Conservation (phyloP, 2,797 vertebrate species). For the Podarcis lilfordi region DNA sequence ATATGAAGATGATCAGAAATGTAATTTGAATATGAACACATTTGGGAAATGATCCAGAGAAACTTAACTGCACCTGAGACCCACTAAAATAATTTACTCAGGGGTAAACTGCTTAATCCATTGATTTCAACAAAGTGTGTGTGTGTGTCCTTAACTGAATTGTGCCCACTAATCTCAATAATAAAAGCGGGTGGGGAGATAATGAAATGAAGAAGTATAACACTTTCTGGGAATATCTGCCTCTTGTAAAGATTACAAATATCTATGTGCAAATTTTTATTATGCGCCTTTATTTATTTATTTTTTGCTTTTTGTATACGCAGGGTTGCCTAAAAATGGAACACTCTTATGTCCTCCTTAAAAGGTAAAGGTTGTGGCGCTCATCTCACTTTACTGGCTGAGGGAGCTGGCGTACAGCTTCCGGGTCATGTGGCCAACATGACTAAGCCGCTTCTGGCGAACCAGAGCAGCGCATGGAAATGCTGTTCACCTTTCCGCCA, state of each 20-base stretch:
- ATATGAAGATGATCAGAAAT: not conserved
- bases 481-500: accelerated
- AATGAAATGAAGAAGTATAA: not conserved
- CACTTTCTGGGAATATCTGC: not conserved
- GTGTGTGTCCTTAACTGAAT: not conserved
- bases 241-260: not conserved
- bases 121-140: not conserved
- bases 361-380: no score
- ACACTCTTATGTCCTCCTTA: not conserved
- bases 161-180: not conserved
- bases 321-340: not conserved
- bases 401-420: no score
- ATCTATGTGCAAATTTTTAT: not conserved
- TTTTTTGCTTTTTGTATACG: not conserved
- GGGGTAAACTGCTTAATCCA: not conserved
- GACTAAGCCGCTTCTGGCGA: no score
- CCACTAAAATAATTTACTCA: not conserved
- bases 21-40: not conserved
- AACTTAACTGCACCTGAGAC: not conserved
- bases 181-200: no score
- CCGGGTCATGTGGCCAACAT: no score
- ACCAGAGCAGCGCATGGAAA: no score
- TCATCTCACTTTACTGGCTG: no score
- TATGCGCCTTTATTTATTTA: no score
- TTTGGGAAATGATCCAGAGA: not conserved